phyloP scores from a whole-genome alignment of 1,140 invertebrate genomes.

The Eciton burchellii region DNA sequence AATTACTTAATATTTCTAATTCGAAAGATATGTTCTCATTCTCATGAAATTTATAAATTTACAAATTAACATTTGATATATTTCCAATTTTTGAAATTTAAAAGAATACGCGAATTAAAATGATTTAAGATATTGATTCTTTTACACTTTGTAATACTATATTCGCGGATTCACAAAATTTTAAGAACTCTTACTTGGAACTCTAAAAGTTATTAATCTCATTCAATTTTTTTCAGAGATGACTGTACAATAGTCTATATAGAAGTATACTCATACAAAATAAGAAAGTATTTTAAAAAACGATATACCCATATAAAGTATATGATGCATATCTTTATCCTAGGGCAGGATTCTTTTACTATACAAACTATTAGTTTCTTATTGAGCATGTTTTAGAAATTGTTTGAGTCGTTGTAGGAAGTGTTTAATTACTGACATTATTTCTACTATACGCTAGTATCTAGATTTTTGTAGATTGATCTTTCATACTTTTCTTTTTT shows the following conservation, averaged over 20 bases:
- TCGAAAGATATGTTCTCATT: neutral
- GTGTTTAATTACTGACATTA: constrained; percentile 81
- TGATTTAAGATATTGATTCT: neutral
- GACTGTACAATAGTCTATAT: constrained; percentile 75
- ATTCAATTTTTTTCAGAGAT: constrained; percentile 48
- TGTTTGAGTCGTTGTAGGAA: constrained; percentile 84
- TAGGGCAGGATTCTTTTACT: constrained; percentile 81
- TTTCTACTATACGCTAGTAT: constrained; percentile 81
- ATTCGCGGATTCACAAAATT: constrained; percentile 19
- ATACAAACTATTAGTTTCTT: constrained; percentile 82
- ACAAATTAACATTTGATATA: neutral
- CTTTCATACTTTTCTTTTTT: neutral
- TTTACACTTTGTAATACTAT: neutral
- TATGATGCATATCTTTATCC: constrained; percentile 77
- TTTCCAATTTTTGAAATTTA: neutral
- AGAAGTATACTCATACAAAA: constrained; percentile 80
- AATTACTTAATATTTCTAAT: neutral
- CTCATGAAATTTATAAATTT: neutral
- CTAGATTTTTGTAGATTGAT: constrained; percentile 56
- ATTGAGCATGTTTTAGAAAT: constrained; percentile 85
- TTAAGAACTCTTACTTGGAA: constrained; percentile 46
- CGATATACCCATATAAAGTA: constrained; percentile 80
- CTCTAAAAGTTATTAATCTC: constrained; percentile 55
- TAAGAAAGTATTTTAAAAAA: constrained; percentile 80
- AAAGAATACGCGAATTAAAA: neutral